Evolutionary conservation across 2,113 vertebrate genomes (phyloP).

Genomic region (Cebidichthys violaceus): DNA sequence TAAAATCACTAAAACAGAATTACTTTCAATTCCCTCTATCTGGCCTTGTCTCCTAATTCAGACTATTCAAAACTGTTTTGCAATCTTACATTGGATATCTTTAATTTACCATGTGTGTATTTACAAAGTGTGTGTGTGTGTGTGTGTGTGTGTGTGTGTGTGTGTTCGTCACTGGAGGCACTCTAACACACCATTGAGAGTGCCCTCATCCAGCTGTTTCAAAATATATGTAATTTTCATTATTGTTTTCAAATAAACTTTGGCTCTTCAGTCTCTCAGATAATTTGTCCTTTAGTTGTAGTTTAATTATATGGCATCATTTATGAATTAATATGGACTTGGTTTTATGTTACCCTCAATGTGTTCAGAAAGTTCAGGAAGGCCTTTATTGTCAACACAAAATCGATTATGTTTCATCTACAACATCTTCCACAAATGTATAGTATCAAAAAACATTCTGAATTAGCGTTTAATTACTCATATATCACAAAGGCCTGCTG

Average conservation of each 20-base stretch:
- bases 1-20: not conserved
- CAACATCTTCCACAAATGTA: not conserved
- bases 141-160: too few species aligned
- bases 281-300: not conserved
- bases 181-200: not conserved
- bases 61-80: too few species aligned
- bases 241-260: not conserved
- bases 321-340: not conserved
- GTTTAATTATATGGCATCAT: too few species aligned
- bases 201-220: not conserved
- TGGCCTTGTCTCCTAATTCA: too few species aligned
- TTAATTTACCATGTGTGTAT: too few species aligned
- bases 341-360: not conserved
- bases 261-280: not conserved
- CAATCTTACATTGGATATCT: too few species aligned
- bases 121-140: too few species aligned
- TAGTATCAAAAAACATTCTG: not conserved
- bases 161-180: slow-evolving; percentile 6
- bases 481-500: not conserved
- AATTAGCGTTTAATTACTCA: not conserved
- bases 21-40: not conserved
- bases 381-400: not conserved
- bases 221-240: not conserved
- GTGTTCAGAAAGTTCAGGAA: too few species aligned
- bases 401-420: not conserved